Base-by-base conservation (phyloP, 2,113 vertebrate genomes). In the Oreochromis aureus region DNA sequence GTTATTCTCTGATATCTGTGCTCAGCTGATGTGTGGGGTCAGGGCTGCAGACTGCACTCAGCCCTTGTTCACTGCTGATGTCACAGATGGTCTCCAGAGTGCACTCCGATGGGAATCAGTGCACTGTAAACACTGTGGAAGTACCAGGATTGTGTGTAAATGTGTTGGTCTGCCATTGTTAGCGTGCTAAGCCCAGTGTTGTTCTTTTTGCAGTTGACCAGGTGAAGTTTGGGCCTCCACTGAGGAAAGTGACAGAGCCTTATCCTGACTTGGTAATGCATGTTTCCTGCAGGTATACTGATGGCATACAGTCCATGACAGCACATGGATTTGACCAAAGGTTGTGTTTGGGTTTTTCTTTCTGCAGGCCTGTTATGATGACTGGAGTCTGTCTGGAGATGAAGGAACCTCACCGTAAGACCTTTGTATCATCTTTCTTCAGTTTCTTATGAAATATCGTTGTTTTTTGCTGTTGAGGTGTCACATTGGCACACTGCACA, bases 241-340 rank as follows among this genome's bases (percentile, higher is more conserved):
- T 95, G 73, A 95, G 96, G 86, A 98, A 98, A 90, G 97, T 97
- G 89, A 98, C 97, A 0, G 97, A 98, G 32, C 97, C 97, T 3
- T 97, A 95, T 91, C 96, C 95, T 48, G 95, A 95, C 22, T 6
- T 95, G 95, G 96, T 96, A 85, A 92, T n/a, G 32, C 11, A 6
- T 16, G 7, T 79, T 30, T 71, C 15, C 22, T n/a, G 7, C 46
- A 32, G 13, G 7, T 44, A 7, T 61, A 16, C 2, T 69, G 44
- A 78, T 84, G 24, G 18, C 13, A 30, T 4, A 2, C 12, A 22
- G 19, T 7, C 11, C 19, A 9, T 54, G 4, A 36, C 3, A 51
- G 3, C 24, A 24, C 24, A 24, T 24, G 24, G 56, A 54, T 6
- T 8, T 87, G 41, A 91, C 36, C 13, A 10, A 41, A 24, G 6